A percentile compares a stretch with the other conserved stretches of the same genome.
These are phyloP conservation scores for Trissolcus brochymenae DNA, from an alignment of 2,888 invertebrate genomes.

Conservation along the genomic window DNA sequence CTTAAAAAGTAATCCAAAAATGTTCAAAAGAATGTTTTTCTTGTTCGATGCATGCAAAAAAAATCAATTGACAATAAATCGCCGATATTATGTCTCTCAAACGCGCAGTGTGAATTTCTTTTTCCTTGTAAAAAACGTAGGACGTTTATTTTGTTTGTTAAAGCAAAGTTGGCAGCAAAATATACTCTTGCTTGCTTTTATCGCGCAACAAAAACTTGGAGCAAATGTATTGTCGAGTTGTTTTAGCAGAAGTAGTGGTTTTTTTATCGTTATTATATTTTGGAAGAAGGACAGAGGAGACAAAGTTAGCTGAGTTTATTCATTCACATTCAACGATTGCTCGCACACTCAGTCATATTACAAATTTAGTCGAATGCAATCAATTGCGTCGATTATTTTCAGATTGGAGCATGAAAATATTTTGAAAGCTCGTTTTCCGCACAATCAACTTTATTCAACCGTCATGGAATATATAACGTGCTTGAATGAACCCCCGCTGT, in stretches of 20 bases:
- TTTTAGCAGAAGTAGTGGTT: slow-evolving; percentile 13
- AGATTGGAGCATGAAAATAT: slow-evolving; percentile 54
- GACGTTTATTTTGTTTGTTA: too few relatives aligned
- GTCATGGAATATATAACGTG: too few relatives aligned
- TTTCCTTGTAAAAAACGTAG: too few relatives aligned
- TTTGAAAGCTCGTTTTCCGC: slow-evolving; percentile 57
- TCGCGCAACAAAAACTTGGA: slow-evolving; percentile 18
- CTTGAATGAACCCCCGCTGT: too few relatives aligned
- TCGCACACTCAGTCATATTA: slow-evolving; percentile 51
- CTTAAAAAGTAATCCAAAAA: slow-evolving; percentile 16
- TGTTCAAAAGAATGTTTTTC: too few relatives aligned
- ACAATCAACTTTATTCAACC: slow-evolving; percentile 27
- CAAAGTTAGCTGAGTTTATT: slow-evolving; percentile 29
- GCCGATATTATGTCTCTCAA: background rate
- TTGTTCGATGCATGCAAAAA: too few relatives aligned
- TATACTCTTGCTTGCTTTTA: background rate
- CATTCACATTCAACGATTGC: slow-evolving; percentile 40
- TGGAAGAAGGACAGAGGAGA: slow-evolving; percentile 15
- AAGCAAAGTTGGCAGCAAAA: background rate
- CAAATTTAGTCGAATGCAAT: slow-evolving; percentile 64
- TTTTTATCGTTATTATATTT: slow-evolving; percentile 16
- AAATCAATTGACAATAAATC: slow-evolving; percentile 1
- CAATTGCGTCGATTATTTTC: slow-evolving; percentile 68
- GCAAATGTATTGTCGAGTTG: slow-evolving; percentile 20
- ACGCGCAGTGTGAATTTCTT: background rate